These are phyloP conservation scores for Pomatostomus ruficeps DNA, from an alignment of 2,113 vertebrate genomes.

Conservation along the genomic window DNA sequence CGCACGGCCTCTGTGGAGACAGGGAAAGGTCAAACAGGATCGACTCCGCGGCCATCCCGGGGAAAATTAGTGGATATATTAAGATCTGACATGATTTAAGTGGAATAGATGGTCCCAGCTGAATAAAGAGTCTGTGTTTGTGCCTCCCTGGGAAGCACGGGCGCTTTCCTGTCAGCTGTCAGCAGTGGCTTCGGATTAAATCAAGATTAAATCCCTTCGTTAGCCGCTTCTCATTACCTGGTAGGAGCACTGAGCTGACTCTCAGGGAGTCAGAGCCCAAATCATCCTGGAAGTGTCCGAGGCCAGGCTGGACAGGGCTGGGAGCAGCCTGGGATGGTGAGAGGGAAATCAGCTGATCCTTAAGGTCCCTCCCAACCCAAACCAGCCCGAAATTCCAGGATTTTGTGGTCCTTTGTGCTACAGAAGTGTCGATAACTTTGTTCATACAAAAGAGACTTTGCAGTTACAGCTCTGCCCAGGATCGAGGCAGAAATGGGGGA, in stretches of 20 bases:
- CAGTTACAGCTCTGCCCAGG: background rate
- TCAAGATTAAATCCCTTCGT: slow-evolving; percentile 17
- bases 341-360: background rate
- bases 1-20: background rate
- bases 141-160: background rate
- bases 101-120: slow-evolving; percentile 5
- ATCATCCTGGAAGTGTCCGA: background rate
- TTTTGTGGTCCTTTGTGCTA: background rate
- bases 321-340: background rate
- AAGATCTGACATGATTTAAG: slow-evolving; percentile 17
- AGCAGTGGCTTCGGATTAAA: background rate
- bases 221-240: background rate
- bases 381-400: background rate
- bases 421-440: accelerated
- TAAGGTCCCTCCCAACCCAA: background rate
- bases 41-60: background rate
- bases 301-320: background rate
- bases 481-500: background rate
- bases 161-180: background rate
- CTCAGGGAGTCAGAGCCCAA: background rate
- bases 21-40: background rate
- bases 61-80: background rate
- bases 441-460: background rate
- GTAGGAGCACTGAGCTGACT: background rate
- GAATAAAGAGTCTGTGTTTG: background rate